Base-by-base conservation (phyloP, 2,888 invertebrate species). In the Cactoblastis cactorum region DNA sequence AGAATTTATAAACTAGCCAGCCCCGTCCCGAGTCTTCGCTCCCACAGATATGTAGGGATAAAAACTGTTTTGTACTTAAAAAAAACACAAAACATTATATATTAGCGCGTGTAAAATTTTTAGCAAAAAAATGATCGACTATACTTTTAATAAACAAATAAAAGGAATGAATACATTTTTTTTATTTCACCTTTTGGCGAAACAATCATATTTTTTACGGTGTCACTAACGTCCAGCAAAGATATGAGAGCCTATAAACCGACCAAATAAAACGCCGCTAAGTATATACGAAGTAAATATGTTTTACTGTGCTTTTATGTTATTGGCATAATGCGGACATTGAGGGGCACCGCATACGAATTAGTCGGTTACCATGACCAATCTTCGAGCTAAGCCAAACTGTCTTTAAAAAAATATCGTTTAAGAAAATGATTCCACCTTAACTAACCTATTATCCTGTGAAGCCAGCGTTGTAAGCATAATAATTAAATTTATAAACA, bases 301-400 rank as follows among this genome's bases (percentile, higher is more conserved):
- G 65, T 69, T 70, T 74, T 73, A 74, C 62, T 69, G 58, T 56
- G 53, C 62, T 70, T 74, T 75, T 74, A 73, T 73, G 69, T 62
- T 65, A 69, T 69, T 62, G 64, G 62, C 58, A 54, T 69, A 62
- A 67, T 67, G 59, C 56, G 59, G 52, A 53, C 62, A 52, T 59
- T 53, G 54, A 52, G 52, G 62, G 59, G 52, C 62, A 57, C 59
- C 60, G 70, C 69, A 68, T 70, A 67, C 63, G 57, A 69, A 71
- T 66, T 58, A 58, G 55, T 28, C 53, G 52, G 56, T 33, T 32
- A 49, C 32, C 2, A 11, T 12, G 24, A 12, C 8, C 15, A 37
- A n/a, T 6, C 28, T 49, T 43, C 15, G 38, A 24, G 17, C 43
- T 9, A 37, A 35, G 34, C 1, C 5, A 12, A 2, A 14, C 3